Evolutionary conservation across 2,113 vertebrate species (phyloP), one percentile per base, ranked within the genome.

Genomic region (Xenopus borealis): DNA sequence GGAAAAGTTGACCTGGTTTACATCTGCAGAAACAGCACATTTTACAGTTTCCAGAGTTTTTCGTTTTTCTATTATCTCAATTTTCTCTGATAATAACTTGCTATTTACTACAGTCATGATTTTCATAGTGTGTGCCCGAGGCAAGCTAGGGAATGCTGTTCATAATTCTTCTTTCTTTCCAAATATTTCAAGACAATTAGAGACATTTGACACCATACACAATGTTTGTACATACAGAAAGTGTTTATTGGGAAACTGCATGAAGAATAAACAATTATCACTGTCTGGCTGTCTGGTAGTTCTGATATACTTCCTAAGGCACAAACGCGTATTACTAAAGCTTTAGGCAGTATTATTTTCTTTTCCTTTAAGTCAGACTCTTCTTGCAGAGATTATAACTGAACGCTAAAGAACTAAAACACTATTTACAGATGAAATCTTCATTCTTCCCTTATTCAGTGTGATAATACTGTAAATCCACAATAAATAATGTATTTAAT

Each of bases 21-120:
- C 63, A 46, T 45, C 63, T 66, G 40, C 63, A 45, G 18, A 16
- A 66, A 46, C 33, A 66, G 17, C 33, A 66, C 10, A 66, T 66
- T 45, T 66, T 66, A 66, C 63, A 66, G 63, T 66, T 66, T 55
- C 12, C 17, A n/a, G 53, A 55, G 53, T 55, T 55, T 55, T 55
- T n/a, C 47, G 17, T 55, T 1, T 55, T 66, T 66, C 40, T 66
- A 46, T 66, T 40, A 66, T 40, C n/a, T 66, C 18, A 17, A 46
- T 66, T 45, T 66, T 66, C 63, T 66, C 33, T 66, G 45, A 40
- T 66, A 66, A 46, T n/a, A 66, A 66, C 44, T 66, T 66, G 12
- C 33, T 45, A 66, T 66, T 66, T 66, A 66, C n/a, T 66, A 17
- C 33, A 66, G 33, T 55, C 53, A 55, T 55, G 53, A 55, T 55